These are phyloP conservation scores for Chelon auratus DNA, from an alignment of 2,797 vertebrate species.

Conservation along the genomic window DNA sequence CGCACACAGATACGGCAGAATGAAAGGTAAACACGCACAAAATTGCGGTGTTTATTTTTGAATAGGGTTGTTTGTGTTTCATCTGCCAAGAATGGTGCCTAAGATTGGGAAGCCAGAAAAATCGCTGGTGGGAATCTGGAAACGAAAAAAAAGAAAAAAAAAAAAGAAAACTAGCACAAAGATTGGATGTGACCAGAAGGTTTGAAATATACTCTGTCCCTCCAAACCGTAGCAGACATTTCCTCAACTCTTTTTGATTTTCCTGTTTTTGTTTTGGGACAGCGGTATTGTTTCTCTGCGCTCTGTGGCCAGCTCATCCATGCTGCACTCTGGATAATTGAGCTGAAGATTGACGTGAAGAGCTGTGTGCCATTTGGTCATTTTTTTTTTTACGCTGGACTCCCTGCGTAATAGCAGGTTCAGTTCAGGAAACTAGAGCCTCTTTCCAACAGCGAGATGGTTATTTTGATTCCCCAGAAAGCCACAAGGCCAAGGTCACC, in stretches of 20 bases:
- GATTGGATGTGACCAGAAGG: conserved; percentile 47
- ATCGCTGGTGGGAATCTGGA: conserved; percentile 17
- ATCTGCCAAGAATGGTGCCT: conserved; percentile 28
- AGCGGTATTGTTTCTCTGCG: conserved; percentile 27
- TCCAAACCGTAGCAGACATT: conserved; percentile 42
- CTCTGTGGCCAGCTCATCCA: conserved; percentile 21
- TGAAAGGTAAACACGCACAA: conserved; percentile 67
- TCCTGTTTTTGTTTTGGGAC: conserved; percentile 21
- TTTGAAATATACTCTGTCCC: conserved; percentile 47
- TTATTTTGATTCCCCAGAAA: conserved; percentile 31
- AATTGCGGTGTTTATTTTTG: conserved; percentile 69
- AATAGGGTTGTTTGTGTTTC: conserved; percentile 64
- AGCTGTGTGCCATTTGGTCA: not conserved
- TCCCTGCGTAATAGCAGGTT: conserved; percentile 2
- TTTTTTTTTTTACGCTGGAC: not conserved
- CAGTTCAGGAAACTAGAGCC: conserved; percentile 3
- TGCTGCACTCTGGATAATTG: conserved; percentile 7
- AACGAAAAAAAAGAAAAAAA: no score
- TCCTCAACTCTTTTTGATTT: conserved; percentile 29
- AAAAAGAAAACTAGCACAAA: conserved; percentile 11
- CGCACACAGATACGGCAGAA: conserved; percentile 53
- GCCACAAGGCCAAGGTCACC: conserved; percentile 28
- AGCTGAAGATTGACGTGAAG: conserved; percentile 18
- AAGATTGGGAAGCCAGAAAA: conserved; percentile 55
- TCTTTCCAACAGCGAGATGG: conserved; percentile 15